Evolutionary conservation across 2,888 invertebrate species (phyloP).

Genomic region (Didymodactylos carnosus): DNA sequence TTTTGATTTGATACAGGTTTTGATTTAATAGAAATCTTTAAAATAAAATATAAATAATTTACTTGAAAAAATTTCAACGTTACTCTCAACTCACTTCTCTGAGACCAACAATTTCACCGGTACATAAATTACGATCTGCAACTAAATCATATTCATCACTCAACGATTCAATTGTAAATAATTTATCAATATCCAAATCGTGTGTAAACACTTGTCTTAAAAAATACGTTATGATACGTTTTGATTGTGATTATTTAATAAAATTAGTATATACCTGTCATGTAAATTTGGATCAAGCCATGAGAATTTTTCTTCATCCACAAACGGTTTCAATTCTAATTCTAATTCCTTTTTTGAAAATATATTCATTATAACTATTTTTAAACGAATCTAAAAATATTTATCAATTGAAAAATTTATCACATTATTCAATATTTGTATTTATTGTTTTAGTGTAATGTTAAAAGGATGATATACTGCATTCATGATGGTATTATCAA

Average conservation of each 20-base stretch:
- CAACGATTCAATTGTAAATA: background rate
- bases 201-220: background rate
- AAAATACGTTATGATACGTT: too few relatives aligned
- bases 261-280: background rate
- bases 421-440: too few relatives aligned
- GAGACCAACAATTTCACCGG: background rate
- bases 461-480: too few relatives aligned
- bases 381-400: too few relatives aligned
- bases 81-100: background rate
- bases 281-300: background rate
- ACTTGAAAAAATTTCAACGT: too few relatives aligned
- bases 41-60: background rate
- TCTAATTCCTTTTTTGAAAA: too few relatives aligned
- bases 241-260: too few relatives aligned
- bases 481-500: too few relatives aligned
- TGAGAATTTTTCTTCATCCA: background rate
- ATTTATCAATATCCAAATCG: background rate
- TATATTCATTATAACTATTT: too few relatives aligned
- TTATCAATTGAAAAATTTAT: too few relatives aligned
- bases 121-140: background rate
- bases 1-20: background rate
- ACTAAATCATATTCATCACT: background rate
- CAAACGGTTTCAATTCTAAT: too few relatives aligned
- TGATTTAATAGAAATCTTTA: background rate
- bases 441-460: too few relatives aligned